phyloP scores from a whole-genome alignment of 2,888 invertebrate species.

The Drosophila testacea region DNA sequence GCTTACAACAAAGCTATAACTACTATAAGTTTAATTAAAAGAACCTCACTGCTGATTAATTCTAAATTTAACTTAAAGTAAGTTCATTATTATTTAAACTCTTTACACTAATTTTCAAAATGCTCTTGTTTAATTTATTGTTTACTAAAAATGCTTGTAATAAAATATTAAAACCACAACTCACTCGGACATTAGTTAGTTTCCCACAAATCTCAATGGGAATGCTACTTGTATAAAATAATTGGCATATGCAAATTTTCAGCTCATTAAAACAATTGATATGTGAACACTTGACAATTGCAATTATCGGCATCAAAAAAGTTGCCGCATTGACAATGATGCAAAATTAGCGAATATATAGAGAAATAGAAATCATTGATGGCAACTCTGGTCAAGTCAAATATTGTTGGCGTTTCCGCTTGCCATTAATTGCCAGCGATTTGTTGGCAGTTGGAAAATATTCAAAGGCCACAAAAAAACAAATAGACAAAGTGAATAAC shows the following conservation, averaged over 20 bases:
- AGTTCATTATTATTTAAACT: too few species aligned
- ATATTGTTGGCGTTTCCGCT: conserved; percentile 22
- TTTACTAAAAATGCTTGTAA: neutral
- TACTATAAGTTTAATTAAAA: too few species aligned
- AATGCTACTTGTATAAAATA: neutral
- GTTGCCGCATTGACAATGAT: conserved; percentile 21
- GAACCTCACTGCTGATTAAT: too few species aligned
- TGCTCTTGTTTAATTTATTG: neutral
- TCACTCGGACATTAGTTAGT: neutral
- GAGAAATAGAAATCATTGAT: conserved; percentile 2
- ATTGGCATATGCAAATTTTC: conserved; percentile 41
- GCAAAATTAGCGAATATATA: conserved; percentile 26
- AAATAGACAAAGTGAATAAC: conserved; percentile 41
- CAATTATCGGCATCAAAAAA: conserved; percentile 37
- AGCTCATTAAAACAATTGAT: conserved; percentile 49
- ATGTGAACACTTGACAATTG: conserved; percentile 45
- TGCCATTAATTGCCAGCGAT: conserved; percentile 25
- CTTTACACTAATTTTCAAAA: too few species aligned
- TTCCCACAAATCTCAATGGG: neutral
- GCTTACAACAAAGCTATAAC: too few species aligned
- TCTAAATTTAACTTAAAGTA: too few species aligned
- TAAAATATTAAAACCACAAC: neutral
- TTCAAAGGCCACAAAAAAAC: conserved; percentile 16
- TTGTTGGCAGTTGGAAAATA: conserved; percentile 25
- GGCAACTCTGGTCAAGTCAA: conserved; percentile 25